Conservation (phyloP, 2,797 vertebrate species). For the Mormyrops boulengeri region DNA sequence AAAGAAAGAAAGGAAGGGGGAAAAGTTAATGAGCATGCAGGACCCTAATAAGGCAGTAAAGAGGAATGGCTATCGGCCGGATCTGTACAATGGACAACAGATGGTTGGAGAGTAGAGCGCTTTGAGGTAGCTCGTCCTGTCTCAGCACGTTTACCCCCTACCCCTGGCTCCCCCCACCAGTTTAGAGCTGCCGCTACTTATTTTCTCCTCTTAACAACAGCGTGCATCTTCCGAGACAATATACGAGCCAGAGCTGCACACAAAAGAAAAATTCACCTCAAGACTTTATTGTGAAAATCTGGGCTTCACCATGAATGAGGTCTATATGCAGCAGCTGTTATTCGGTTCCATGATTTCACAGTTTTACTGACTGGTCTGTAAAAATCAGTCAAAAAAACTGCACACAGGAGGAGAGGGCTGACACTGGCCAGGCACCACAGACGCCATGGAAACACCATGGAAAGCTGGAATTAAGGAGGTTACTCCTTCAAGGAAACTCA, state of each 20-base stretch:
- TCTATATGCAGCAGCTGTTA: neutral
- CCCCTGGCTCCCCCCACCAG: constrained; percentile 35
- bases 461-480: neutral
- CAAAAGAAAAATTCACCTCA: neutral
- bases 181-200: constrained; percentile 31
- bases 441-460: constrained; percentile 39
- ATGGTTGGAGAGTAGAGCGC: constrained; percentile 35
- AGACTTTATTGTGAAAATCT: neutral
- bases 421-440: constrained; percentile 40
- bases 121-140: constrained; percentile 38
- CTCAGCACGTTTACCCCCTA: constrained; percentile 47
- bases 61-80: constrained; percentile 37
- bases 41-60: constrained; percentile 33
- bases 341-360: neutral
- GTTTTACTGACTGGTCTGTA: neutral
- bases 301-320: neutral
- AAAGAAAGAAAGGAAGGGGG: constrained; percentile 26
- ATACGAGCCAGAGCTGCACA: neutral
- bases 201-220: constrained; percentile 44
- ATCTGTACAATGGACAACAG: constrained; percentile 41
- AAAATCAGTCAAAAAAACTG: constrained; percentile 35
- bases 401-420: constrained; percentile 32
- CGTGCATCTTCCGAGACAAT: constrained; percentile 26
- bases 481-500: neutral
- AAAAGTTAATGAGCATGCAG: constrained; percentile 35